Evolutionary conservation across 2,888 invertebrate species (phyloP).

Genomic region (Hirtodrosophila alboralis): DNA sequence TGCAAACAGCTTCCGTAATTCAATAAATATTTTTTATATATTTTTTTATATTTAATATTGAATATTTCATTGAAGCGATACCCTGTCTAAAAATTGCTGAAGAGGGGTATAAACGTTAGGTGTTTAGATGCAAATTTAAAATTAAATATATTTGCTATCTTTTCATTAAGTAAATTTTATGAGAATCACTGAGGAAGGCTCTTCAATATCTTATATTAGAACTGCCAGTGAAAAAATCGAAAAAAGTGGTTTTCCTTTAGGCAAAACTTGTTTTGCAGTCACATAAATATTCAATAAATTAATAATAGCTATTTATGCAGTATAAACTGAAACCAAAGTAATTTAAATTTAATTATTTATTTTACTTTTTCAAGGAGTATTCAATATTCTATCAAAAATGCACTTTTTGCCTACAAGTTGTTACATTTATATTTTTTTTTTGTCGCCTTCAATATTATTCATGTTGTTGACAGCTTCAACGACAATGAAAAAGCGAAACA

Average conservation of each 20-base stretch:
- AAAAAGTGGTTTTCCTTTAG: no score
- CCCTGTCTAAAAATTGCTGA: constrained; percentile 6
- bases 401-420: constrained; percentile 6
- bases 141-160: no score
- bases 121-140: no score
- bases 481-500: constrained; percentile 66
- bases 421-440: constrained; percentile 27
- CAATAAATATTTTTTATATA: no score
- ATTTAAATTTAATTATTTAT: no score
- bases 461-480: constrained; percentile 67
- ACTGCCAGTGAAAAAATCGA: no score
- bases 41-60: constrained; percentile 39
- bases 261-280: no score
- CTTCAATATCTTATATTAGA: no score
- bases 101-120: background rate
- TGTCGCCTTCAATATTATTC: constrained; percentile 55
- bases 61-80: constrained; percentile 34
- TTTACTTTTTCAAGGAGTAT: constrained; percentile 16
- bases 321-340: no score
- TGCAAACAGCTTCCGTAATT: constrained; percentile 68
- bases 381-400: constrained; percentile 16
- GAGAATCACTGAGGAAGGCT: constrained; percentile 4
- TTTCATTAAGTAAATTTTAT: background rate
- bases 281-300: no score
- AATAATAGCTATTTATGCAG: no score